Evolutionary conservation across 2,888 invertebrate species (phyloP), one percentile per base, ranked within the genome.

Genomic region (Agrotis exclamationis): DNA sequence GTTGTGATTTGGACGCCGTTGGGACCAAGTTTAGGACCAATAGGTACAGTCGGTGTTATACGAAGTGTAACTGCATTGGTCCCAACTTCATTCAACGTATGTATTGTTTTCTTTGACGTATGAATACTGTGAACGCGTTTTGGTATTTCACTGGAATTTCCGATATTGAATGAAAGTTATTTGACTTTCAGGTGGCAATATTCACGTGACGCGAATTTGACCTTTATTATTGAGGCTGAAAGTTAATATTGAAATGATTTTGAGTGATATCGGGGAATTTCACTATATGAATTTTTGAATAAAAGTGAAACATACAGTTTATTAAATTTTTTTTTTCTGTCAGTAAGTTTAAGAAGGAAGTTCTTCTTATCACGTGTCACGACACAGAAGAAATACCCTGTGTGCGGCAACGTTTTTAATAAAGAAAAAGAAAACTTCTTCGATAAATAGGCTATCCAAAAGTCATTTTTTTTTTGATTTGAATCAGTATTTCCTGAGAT

Each of bases 91-190:
- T 39, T 54, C 24, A 73, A 77, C 59, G 18, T n/a, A n/a, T 71
- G 44, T 70, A 71, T 79, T 72, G 74, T 70, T 83, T 79, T 67
- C 64, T 75, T 67, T 66, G 59, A 58, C 59, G 39, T 62, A 53
- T n/a, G n/a, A n/a, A n/a, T 66, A 44, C 9, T 67, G 24, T 54
- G 62, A 70, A 65, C 54, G 53, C 57, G 18, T 67, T 60, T 66
- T 50, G 24, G 63, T 62, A 67, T 67, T 60, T 39, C 28, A 63
- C 58, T 11, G 51, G 51, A 64, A 59, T 76, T 66, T 76, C 9
- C 20, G 11, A 58, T 50, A 53, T 11, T 9, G 7, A 48, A 33
- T 45, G 13, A 45, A 54, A 13, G 33, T 33, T 28, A 58, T 70
- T 69, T 50, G 44, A n/a, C 57, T 60, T 73, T 67, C 62, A 5